A percentile compares a stretch with the other conserved stretches of the same genome.
phyloP scores from a whole-genome alignment of 2,113 vertebrate genomes.

The Peromyscus maniculatus region DNA sequence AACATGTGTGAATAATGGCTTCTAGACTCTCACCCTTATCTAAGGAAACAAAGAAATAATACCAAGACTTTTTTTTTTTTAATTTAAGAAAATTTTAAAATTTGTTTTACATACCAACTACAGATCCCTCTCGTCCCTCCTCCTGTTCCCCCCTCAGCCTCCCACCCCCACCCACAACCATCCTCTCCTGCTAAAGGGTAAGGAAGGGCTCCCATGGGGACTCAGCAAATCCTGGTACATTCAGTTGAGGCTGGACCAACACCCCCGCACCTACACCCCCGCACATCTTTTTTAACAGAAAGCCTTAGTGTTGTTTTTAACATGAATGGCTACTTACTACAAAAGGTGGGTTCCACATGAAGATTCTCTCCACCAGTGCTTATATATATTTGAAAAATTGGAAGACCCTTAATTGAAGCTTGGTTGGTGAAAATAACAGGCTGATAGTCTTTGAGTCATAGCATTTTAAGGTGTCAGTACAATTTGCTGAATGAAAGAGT shows the following conservation, averaged over 20 bases:
- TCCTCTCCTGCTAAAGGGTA: too few relatives aligned
- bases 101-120: too few relatives aligned
- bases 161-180: too few relatives aligned
- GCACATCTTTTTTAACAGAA: not conserved
- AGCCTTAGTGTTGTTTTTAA: not conserved
- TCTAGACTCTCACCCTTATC: not conserved
- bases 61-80: not conserved
- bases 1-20: not conserved
- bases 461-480: not conserved
- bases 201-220: too few relatives aligned
- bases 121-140: too few relatives aligned
- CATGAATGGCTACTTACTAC: not conserved
- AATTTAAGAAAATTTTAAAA: too few relatives aligned
- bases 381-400: not conserved
- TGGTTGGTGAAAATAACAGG: not conserved
- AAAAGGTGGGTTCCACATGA: not conserved
- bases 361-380: not conserved
- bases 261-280: rapidly evolving
- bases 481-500: not conserved
- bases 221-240: too few relatives aligned
- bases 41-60: not conserved
- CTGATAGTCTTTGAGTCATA: not conserved
- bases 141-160: too few relatives aligned
- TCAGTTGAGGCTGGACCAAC: too few relatives aligned
- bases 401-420: not conserved